Evolutionary conservation across 2,113 vertebrate genomes (phyloP).

Genomic region (Oreamnos americanus): DNA sequence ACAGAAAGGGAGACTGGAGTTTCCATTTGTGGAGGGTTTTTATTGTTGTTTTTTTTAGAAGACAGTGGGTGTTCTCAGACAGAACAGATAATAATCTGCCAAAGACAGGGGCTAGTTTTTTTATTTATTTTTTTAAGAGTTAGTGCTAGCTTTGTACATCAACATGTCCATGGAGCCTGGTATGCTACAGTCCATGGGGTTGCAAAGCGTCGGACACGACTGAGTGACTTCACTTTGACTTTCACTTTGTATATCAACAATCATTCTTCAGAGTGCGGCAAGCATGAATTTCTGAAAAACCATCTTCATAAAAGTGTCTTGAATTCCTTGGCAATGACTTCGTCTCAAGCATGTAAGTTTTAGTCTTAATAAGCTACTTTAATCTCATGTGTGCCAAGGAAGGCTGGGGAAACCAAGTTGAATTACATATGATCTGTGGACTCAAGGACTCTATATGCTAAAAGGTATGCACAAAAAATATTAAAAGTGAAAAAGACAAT

Average conservation of each 20-base stretch:
- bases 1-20: not conserved
- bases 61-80: not conserved
- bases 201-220: accelerated
- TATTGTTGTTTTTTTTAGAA: not conserved
- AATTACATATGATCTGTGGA: not conserved
- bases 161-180: no score
- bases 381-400: not conserved
- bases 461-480: not conserved
- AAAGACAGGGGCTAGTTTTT: not conserved
- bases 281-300: not conserved
- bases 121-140: not conserved
- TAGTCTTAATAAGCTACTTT: not conserved
- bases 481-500: not conserved
- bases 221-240: no score
- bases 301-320: not conserved
- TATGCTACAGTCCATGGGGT: no score
- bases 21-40: not conserved
- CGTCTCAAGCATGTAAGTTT: not conserved
- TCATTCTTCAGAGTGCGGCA: not conserved
- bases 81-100: not conserved
- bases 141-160: not conserved
- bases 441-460: not conserved
- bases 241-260: not conserved
- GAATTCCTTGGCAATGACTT: not conserved
- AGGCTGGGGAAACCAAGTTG: not conserved